Base-by-base conservation (phyloP, 1,140 invertebrate species). In the Drosophila parvula region DNA sequence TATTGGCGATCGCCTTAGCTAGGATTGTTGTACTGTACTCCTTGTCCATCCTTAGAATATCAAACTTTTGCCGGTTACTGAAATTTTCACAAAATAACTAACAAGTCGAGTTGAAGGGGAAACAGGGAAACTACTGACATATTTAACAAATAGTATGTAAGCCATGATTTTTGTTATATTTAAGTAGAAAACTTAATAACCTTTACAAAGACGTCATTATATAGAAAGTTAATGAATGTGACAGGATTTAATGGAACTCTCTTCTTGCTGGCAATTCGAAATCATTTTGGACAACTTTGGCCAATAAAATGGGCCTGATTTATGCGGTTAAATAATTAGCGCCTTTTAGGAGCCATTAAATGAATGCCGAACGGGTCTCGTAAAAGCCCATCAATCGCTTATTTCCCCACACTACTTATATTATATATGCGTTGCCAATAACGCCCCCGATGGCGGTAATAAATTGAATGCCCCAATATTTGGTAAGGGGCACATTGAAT, bases 261-360 rank as follows among this genome's bases (percentile, higher is more conserved):
- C 55, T 40, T n/a, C 10, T 28, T 14, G 28, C 43, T n/a, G 6
- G 8, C 14, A 10, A 10, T 9, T 10, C 36, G 14, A 22, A 45
- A 65, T 62, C n/a, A 61, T 61, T 65, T 5, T 22, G n/a, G 50
- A 41, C 36, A 43, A 62, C 44, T 47, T 45, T 38, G 11, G 34
- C 58, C 56, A 30, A 62, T 62, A 74, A 73, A 62, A 55, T 55
- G 14, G 18, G 16, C 14, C 43, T 57, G 62, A 76, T 76, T 76
- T 76, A 76, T 76, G 73, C 47, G 61, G 61, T 9, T 51, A 76
- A 76, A 76, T 76, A 76, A 76, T 76, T 76, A 76, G 71, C 73
- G 61, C 61, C 53, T 60, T 76, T 76, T 75, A 55, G 73, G 45
- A 47, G 36, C 55, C 53, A 76, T 76, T 76, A 56, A 76, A 75